Conservation (phyloP, 2,888 invertebrate species). For the Tipula lateralis region DNA sequence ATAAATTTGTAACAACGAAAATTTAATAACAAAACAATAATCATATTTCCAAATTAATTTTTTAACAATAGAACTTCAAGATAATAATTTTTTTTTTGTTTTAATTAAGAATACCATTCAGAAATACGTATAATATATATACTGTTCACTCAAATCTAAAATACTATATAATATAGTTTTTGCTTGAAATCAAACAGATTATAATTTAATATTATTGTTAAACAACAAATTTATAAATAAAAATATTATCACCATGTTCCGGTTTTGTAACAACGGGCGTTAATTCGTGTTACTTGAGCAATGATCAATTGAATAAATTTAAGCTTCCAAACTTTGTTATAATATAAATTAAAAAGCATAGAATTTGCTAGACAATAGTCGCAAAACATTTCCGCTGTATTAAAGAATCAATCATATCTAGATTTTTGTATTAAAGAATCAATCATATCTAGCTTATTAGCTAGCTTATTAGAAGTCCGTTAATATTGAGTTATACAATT, state of each 20-base stretch:
- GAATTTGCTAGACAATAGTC: no score
- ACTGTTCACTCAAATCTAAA: background rate
- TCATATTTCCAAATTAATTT: background rate
- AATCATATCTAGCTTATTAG: no score
- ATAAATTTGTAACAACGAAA: background rate
- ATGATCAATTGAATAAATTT: background rate
- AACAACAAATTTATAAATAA: background rate
- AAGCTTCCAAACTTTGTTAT: background rate
- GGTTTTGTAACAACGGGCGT: background rate
- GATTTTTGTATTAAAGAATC: no score
- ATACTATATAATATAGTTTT: background rate
- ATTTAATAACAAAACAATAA: slow-evolving; percentile 11
- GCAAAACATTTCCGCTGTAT: no score
- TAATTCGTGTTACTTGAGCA: background rate
- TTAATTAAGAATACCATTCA: background rate
- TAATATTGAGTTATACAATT: no score
- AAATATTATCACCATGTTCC: background rate
- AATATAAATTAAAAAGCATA: background rate
- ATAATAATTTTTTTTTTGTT: background rate
- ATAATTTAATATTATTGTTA: background rate
- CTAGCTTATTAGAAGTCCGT: no score
- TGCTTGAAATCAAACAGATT: no score
- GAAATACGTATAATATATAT: background rate
- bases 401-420: no score
- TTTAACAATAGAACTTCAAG: background rate